Conservation (phyloP, 2,113 vertebrate genomes). For the Pipa parva region DNA sequence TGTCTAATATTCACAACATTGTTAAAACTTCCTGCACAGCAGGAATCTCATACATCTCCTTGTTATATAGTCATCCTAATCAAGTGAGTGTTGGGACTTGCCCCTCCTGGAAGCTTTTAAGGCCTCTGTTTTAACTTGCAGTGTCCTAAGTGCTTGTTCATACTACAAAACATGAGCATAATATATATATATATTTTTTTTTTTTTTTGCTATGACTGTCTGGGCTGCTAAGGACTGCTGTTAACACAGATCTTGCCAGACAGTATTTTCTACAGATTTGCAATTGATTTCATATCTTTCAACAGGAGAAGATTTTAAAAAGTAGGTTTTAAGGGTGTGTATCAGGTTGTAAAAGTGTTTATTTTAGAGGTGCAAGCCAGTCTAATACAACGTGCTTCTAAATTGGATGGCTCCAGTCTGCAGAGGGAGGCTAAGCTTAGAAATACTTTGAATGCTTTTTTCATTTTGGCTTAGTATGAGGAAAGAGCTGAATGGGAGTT, state of each 20-base stretch:
- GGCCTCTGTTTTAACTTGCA: slow-evolving; percentile 29
- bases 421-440: slow-evolving; percentile 40
- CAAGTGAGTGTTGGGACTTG: slow-evolving; percentile 25
- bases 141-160: slow-evolving; percentile 9
- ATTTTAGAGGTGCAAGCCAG: slow-evolving; percentile 35
- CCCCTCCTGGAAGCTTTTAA: background rate
- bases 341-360: slow-evolving; percentile 33
- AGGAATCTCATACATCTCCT: too few relatives aligned
- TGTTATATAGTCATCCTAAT: background rate
- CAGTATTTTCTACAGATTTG: background rate
- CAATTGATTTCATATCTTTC: slow-evolving; percentile 28
- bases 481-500: background rate
- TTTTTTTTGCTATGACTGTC: background rate
- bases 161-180: slow-evolving; percentile 1
- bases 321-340: slow-evolving; percentile 16
- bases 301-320: slow-evolving; percentile 9
- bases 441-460: slow-evolving; percentile 37
- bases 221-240: background rate
- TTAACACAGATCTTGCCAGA: background rate
- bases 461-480: slow-evolving; percentile 22
- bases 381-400: slow-evolving; percentile 24
- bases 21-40: too few relatives aligned
- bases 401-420: slow-evolving; percentile 43
- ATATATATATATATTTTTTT: too few relatives aligned
- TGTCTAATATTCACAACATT: too few relatives aligned